Base-by-base conservation (phyloP, 64 coral and sea anemone genomes). In the Anthopleura sola region DNA sequence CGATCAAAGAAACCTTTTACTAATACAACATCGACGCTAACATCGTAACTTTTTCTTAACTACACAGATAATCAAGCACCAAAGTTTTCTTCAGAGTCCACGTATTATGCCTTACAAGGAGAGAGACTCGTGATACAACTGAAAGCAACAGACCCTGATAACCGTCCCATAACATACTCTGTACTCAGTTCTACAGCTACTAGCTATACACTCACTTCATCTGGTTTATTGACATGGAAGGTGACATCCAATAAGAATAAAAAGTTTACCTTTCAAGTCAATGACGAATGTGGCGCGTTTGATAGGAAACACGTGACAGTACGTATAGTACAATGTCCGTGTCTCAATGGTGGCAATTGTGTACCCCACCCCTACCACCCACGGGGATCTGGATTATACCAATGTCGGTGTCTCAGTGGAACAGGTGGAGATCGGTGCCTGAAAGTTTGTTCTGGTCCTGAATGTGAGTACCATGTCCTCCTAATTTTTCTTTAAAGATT, bases 341-440 rank as follows among this genome's bases (percentile, higher is more conserved):
- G n/a, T n/a, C n/a, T n/a, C n/a, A n/a, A n/a, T n/a, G n/a, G n/a
- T n/a, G n/a, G n/a, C n/a, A n/a, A n/a, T n/a, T n/a, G n/a, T n/a
- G n/a, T n/a, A n/a, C n/a, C n/a, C n/a, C 60, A 90, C 20, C 81
- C 88, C 34, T 6, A 90, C 6, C 68, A 75, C 17, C 81, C 88
- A 2, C 82, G 88, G 49, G 88, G 88, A 37, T 90, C 88, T 84
- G 88, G 88, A 29, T 56, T 38, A 5, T 90, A 90, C 39, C 32
- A 11, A 34, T 90, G 88, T 26, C 12, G 37, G 14, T 90, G 88
- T 37, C 26, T 20, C 21, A 50, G 55, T 16, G 88, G 88, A 36
- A 83, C 83, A 32, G 75, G 75, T 44, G 88, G 81, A 56, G 82
- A 75, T 18, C 31, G 24, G 2, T 44, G 39, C 39, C 7, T 44